Evolutionary conservation across 64 coral and sea anemone genomes (phyloP).

Genomic region (Actinia equina): DNA sequence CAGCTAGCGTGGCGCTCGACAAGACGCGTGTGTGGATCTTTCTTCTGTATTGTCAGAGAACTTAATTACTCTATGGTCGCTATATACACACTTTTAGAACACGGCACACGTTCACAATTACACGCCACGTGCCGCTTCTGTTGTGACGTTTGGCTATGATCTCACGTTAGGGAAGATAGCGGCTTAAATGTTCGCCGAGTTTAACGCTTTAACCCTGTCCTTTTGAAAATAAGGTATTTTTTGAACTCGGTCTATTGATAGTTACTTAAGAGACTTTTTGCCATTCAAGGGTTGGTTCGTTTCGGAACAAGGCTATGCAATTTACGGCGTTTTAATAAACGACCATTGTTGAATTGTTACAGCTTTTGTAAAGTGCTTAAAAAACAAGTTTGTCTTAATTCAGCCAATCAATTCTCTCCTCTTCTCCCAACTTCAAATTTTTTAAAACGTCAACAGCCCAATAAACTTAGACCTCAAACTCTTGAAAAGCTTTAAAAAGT

Average conservation of each 20-base stretch:
- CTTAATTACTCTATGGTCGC: constrained; percentile 57
- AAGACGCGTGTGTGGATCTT: constrained; percentile 53
- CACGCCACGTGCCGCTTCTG: constrained; percentile 63
- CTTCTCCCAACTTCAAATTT: background rate
- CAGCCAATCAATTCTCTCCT: constrained; percentile 3
- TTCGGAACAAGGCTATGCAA: background rate
- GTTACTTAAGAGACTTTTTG: background rate
- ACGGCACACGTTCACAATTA: constrained; percentile 62
- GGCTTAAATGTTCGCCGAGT: background rate
- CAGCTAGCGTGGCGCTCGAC: constrained; percentile 57
- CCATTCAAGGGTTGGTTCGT: background rate
- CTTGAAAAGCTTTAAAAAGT: background rate
- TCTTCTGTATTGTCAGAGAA: constrained; percentile 42
- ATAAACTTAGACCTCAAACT: background rate
- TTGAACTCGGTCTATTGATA: background rate
- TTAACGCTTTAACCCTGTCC: background rate
- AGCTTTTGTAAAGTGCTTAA: constrained; percentile 15
- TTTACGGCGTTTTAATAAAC: constrained; percentile 4
- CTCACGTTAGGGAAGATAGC: constrained; percentile 16
- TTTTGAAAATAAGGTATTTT: background rate
- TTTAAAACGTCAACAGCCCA: background rate
- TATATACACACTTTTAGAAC: constrained; percentile 49
- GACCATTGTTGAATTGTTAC: constrained; percentile 12
- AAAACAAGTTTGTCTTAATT: constrained; percentile 7
- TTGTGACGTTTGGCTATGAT: constrained; percentile 4